Conservation (phyloP, 1,140 invertebrate species). For the Cyrtorhinus lividipennis region DNA sequence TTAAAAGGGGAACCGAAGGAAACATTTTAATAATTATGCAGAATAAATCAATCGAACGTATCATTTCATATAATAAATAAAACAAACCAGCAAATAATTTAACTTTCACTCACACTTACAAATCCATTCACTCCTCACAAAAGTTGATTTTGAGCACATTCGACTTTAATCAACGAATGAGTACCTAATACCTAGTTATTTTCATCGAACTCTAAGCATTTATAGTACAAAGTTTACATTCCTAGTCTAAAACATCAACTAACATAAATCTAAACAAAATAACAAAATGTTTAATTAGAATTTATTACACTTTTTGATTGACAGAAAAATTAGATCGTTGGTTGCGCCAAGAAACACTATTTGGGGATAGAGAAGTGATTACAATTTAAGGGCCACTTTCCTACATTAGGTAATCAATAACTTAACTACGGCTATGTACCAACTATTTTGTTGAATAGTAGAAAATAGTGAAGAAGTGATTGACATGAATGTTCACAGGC, state of each 20-base stretch:
- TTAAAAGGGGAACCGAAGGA: too few relatives aligned
- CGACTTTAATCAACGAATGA: conserved; percentile 1
- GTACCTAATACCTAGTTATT: too few relatives aligned
- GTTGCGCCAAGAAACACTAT: too few relatives aligned
- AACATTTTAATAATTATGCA: too few relatives aligned
- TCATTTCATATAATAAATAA: background rate
- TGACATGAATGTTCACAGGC: too few relatives aligned
- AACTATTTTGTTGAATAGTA: too few relatives aligned
- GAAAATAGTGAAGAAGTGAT: too few relatives aligned
- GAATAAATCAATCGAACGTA: background rate
- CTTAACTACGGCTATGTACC: too few relatives aligned
- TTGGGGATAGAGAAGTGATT: too few relatives aligned
- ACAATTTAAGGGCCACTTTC: too few relatives aligned
- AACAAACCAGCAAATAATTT: background rate
- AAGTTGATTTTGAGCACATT: background rate
- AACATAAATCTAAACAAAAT: conserved; percentile 20
- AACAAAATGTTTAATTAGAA: conserved; percentile 16
- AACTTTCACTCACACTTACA: background rate
- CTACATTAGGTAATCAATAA: too few relatives aligned
- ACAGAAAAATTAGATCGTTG: conserved; percentile 7
- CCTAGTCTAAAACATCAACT: conserved; percentile 21
- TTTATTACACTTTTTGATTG: conserved; percentile 19
- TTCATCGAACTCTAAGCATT: background rate
- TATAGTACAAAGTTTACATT: conserved; percentile 19
- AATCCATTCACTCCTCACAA: background rate